Conservation (phyloP, 2,797 vertebrate species). For the Geotrypetes seraphini region DNA sequence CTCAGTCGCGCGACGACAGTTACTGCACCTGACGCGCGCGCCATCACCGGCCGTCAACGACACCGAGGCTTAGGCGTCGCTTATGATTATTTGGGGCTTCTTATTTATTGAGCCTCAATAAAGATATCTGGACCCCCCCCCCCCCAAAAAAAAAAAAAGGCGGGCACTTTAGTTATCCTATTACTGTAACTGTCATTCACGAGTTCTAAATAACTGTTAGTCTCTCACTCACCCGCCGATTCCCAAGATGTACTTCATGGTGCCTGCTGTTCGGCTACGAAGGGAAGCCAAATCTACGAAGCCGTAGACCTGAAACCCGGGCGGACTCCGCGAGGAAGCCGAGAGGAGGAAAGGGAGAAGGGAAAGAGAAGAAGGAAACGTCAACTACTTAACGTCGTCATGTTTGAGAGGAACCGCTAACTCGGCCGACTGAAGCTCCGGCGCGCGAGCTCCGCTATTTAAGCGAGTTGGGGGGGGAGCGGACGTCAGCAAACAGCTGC, state of each 20-base stretch:
- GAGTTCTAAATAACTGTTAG: too few relatives aligned
- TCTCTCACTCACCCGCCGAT: slow-evolving; percentile 69
- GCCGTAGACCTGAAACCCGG: neutral
- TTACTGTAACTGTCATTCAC: too few relatives aligned
- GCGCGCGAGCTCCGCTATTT: slow-evolving; percentile 10
- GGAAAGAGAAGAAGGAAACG: slow-evolving; percentile 63
- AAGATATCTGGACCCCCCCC: too few relatives aligned
- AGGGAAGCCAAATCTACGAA: neutral
- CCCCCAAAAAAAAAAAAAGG: too few relatives aligned
- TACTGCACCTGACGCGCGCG: too few relatives aligned
- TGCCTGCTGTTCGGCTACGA: neutral
- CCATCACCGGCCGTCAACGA: too few relatives aligned
- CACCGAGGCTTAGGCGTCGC: too few relatives aligned
- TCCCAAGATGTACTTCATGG: slow-evolving; percentile 79
- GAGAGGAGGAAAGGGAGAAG: slow-evolving; percentile 34
- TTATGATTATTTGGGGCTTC: too few relatives aligned
- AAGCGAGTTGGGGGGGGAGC: fast-evolving
- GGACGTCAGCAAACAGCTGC: neutral
- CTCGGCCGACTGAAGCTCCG: neutral
- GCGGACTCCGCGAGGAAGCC: neutral
- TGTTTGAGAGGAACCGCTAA: slow-evolving; percentile 26
- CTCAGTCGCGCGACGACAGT: too few relatives aligned
- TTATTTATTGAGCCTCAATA: too few relatives aligned
- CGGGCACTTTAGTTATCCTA: too few relatives aligned
- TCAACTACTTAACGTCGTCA: slow-evolving; percentile 73